A percentile compares a stretch with the other conserved stretches of the same genome.
Conservation (phyloP, 2,888 invertebrate genomes). For the Drosophila affinis region DNA sequence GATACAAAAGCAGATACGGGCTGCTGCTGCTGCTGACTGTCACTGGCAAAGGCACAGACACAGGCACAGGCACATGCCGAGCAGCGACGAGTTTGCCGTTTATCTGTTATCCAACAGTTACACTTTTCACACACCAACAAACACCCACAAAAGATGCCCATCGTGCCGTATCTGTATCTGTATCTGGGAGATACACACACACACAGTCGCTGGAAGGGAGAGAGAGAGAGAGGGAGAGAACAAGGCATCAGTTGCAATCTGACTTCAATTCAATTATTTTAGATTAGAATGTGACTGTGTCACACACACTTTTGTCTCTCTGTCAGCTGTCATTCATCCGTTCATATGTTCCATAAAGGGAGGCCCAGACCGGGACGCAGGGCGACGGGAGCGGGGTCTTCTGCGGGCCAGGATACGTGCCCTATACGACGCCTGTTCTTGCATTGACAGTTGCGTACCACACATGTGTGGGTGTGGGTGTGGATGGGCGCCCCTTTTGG, state of each 20-base stretch:
- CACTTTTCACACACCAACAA: conserved; percentile 48
- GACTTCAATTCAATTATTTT: conserved; percentile 80
- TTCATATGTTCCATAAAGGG: conserved; percentile 65
- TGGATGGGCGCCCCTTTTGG: conserved; percentile 24
- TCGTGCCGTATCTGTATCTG: conserved; percentile 45
- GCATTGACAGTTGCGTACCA: conserved; percentile 59
- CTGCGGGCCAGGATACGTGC: conserved; percentile 69
- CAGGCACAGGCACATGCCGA: conserved; percentile 44
- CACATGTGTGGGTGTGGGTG: conserved; percentile 14
- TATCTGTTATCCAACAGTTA: conserved; percentile 54
- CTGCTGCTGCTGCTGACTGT: conserved; percentile 44
- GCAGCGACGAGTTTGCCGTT: conserved; percentile 37
- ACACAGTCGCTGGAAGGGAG: background rate
- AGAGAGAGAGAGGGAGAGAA: conserved; percentile 4
- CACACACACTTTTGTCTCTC: conserved; percentile 73
- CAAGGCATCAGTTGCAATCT: conserved; percentile 77
- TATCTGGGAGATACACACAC: conserved; percentile 43
- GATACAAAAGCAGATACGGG: conserved; percentile 21
- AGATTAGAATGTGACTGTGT: conserved; percentile 80
- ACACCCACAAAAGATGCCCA: conserved; percentile 26
- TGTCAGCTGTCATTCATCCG: conserved; percentile 78
- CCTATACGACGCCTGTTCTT: conserved; percentile 61
- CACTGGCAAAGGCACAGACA: conserved; percentile 18
- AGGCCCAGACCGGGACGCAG: conserved; percentile 30
- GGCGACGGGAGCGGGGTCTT: conserved; percentile 16